phyloP scores from a whole-genome alignment of 2,113 vertebrate genomes.

The Perccottus glenii region DNA sequence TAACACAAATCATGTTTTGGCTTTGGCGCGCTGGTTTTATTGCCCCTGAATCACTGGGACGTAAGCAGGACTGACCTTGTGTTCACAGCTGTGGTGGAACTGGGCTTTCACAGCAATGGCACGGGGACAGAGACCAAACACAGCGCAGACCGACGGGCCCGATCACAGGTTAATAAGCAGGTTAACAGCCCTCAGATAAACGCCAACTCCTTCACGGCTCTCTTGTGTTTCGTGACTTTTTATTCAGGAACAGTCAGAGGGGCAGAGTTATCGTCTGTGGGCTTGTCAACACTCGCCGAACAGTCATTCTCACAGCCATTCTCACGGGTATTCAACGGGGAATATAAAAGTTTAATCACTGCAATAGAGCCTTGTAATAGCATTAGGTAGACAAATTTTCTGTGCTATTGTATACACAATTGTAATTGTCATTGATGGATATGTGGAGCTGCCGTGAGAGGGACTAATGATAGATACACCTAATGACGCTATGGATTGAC shows the following conservation, averaged over 20 bases:
- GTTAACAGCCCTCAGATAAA: conserved; percentile 27
- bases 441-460: conserved; percentile 38
- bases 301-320: conserved; percentile 17
- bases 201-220: conserved; percentile 24
- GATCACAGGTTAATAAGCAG: neutral
- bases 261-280: neutral
- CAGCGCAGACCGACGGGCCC: conserved; percentile 18
- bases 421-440: conserved; percentile 45
- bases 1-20: conserved; percentile 42
- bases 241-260: conserved; percentile 7
- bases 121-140: neutral
- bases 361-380: conserved; percentile 41
- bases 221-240: conserved; percentile 18
- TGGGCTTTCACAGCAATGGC: conserved; percentile 5
- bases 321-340: conserved; percentile 7
- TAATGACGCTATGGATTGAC: conserved; percentile 36
- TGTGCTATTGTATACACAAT: conserved; percentile 30
- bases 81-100: conserved; percentile 14
- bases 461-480: conserved; percentile 50
- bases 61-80: conserved; percentile 49
- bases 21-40: conserved; percentile 33
- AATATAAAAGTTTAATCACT: conserved; percentile 49
- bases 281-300: conserved; percentile 23
- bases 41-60: conserved; percentile 46
- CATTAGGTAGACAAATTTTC: conserved; percentile 59